Evolutionary conservation across 2,113 vertebrate genomes (phyloP).

Genomic region (Poecilia latipinna): DNA sequence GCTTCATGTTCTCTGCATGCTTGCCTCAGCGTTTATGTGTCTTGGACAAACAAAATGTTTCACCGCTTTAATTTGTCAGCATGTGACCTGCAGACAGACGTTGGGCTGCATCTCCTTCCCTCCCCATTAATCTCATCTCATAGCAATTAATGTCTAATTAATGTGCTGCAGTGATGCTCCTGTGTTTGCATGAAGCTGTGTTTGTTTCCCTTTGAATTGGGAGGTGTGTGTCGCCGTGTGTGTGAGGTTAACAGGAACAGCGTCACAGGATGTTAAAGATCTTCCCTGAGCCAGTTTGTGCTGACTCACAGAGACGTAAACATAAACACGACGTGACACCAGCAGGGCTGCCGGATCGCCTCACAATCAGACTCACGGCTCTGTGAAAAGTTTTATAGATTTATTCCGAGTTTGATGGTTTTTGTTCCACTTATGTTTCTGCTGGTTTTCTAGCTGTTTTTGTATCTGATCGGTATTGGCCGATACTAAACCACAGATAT

Average conservation of each 20-base stretch:
- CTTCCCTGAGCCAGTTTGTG: constrained; percentile 17
- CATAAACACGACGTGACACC: constrained; percentile 4
- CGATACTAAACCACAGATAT: too few relatives aligned
- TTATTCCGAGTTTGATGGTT: too few relatives aligned
- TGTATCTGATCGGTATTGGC: too few relatives aligned
- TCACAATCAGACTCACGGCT: not conserved
- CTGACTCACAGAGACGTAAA: constrained; percentile 4
- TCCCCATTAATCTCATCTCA: constrained; percentile 56
- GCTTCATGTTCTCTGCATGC: not conserved
- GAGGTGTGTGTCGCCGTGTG: constrained; percentile 4
- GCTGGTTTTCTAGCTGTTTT: too few relatives aligned
- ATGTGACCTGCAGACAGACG: constrained; percentile 25
- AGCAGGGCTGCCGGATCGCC: not conserved
- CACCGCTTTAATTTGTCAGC: constrained; percentile 18
- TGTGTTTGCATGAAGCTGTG: not conserved
- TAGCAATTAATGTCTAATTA: too few relatives aligned
- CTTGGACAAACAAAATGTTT: constrained; percentile 12
- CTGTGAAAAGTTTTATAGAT: too few relatives aligned
- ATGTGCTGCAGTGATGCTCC: too few relatives aligned
- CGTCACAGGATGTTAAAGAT: constrained; percentile 9
- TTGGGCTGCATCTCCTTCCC: not conserved
- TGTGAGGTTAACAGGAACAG: not conserved
- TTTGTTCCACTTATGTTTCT: too few relatives aligned
- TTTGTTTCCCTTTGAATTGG: not conserved
- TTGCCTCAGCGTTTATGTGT: not conserved